Conservation (phyloP, 1,140 invertebrate species). For the Zaprionus africanus region DNA sequence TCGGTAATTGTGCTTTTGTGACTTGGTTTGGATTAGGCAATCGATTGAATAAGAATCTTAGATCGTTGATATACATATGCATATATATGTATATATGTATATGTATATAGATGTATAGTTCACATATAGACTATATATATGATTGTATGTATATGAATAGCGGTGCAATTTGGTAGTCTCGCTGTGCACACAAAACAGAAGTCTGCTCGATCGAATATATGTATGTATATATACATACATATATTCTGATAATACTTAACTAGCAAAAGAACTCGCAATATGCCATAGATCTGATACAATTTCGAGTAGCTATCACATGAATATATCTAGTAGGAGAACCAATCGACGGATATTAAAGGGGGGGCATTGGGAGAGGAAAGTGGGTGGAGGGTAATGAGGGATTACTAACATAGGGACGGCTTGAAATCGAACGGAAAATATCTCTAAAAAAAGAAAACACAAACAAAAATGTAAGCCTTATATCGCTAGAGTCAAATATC, state of each 20-base stretch:
- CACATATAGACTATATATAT: conserved; percentile 2
- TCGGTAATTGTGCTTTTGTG: conserved; percentile 35
- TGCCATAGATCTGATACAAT: conserved; percentile 17
- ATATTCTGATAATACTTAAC: conserved; percentile 25
- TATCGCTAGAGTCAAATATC: conserved; percentile 54
- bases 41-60: conserved; percentile 29
- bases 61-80: conserved; percentile 15
- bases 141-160: conserved; percentile 17
- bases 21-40: conserved; percentile 16
- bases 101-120: neutral
- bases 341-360: conserved; percentile 16
- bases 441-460: conserved; percentile 2
- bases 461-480: conserved; percentile 31
- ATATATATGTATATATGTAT: neutral
- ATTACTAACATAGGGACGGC: conserved; percentile 25
- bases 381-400: neutral
- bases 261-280: conserved; percentile 31
- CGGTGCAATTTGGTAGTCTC: conserved; percentile 14
- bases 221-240: conserved; percentile 3
- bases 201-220: conserved; percentile 5
- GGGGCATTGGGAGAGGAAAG: neutral
- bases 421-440: conserved; percentile 18
- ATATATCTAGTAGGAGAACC: conserved; percentile 37
- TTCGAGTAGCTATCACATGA: conserved; percentile 42
- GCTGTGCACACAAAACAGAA: conserved; percentile 20